Conservation (phyloP, 2,888 invertebrate species). For the Elegia similella region DNA sequence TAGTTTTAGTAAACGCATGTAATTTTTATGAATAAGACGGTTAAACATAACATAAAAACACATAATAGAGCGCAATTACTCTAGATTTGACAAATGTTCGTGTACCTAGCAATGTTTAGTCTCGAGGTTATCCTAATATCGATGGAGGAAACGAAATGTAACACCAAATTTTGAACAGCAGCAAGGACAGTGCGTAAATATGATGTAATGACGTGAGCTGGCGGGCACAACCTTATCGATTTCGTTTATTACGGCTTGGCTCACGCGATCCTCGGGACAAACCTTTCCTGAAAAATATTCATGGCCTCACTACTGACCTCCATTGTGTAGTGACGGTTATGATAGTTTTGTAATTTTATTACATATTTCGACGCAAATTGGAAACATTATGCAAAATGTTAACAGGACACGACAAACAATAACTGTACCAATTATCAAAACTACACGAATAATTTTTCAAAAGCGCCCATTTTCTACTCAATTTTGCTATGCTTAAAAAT, state of each 20-base stretch:
- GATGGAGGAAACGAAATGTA: constrained; percentile 1
- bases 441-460: no score
- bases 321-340: not conserved
- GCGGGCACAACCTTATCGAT: constrained; percentile 66
- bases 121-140: not conserved
- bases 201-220: constrained; percentile 64
- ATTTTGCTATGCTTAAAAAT: no score
- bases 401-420: no score
- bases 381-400: no score
- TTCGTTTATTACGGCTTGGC: constrained; percentile 59
- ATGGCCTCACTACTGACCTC: constrained; percentile 2
- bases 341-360: no score
- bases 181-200: constrained; percentile 62
- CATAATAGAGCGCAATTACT: no score
- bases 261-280: constrained; percentile 54
- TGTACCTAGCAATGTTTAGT: not conserved
- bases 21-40: no score
- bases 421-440: no score
- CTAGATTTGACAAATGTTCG: not conserved
- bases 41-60: no score
- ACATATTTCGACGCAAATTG: no score
- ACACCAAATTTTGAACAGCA: constrained; percentile 25
- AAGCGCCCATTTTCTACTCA: no score
- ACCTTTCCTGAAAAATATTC: constrained; percentile 28
- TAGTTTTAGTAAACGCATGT: no score